phyloP scores from a whole-genome alignment of 2,797 vertebrate species.

The Coracias cyanogaster region DNA sequence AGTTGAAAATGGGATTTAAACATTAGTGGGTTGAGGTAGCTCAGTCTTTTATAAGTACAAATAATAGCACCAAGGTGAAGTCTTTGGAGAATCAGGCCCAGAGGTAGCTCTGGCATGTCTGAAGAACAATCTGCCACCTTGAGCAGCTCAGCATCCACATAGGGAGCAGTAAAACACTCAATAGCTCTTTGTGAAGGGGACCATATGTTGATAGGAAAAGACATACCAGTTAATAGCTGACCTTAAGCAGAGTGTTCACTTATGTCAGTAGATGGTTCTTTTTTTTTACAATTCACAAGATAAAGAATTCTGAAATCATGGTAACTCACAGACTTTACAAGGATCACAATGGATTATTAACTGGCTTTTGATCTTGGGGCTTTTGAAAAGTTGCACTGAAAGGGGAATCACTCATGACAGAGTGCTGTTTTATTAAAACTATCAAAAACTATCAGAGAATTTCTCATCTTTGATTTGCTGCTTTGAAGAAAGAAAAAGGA shows the following conservation, averaged over 20 bases:
- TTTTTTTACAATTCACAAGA: background rate
- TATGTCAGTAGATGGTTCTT: background rate
- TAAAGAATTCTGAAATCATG: background rate
- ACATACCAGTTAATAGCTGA: conserved; percentile 53
- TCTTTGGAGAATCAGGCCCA: background rate
- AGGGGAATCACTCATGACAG: background rate
- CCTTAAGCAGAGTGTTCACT: conserved; percentile 8
- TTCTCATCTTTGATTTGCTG: background rate
- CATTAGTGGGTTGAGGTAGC: background rate
- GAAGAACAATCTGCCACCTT: conserved; percentile 53
- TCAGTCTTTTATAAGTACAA: background rate
- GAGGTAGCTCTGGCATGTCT: background rate
- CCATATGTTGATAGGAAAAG: conserved; percentile 60
- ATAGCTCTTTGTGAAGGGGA: conserved; percentile 66
- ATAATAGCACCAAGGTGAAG: background rate
- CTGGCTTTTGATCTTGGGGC: background rate
- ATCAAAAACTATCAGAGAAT: background rate
- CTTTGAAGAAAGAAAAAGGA: background rate
- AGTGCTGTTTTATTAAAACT: background rate
- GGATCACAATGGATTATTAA: accelerated
- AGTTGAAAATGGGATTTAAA: conserved; percentile 15
- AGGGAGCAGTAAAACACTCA: conserved; percentile 53
- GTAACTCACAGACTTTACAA: background rate
- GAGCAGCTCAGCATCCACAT: conserved; percentile 11
- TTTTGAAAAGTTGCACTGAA: background rate